These are phyloP conservation scores for Acromyrmex charruanus DNA, from an alignment of 1,140 invertebrate genomes.

Conservation along the genomic window DNA sequence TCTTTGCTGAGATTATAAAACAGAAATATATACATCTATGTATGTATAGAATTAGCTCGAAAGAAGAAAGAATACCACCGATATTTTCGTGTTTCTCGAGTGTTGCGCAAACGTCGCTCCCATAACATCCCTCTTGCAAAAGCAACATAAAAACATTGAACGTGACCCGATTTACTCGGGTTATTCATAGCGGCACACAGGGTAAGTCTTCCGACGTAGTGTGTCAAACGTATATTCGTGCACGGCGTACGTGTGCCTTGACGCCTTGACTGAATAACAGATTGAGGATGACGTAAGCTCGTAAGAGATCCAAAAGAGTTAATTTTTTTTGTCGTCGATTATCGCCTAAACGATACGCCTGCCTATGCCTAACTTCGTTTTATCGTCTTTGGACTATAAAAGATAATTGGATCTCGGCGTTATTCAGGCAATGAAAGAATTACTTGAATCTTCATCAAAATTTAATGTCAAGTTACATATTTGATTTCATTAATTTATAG, in stretches of 20 bases:
- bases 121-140: constrained; percentile 15
- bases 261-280: constrained; percentile 1
- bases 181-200: constrained; percentile 68
- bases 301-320: constrained; percentile 26
- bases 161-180: constrained; percentile 69
- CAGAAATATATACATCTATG: too few relatives aligned
- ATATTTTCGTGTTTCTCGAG: constrained; percentile 27
- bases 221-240: constrained; percentile 3
- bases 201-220: constrained; percentile 6
- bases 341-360: constrained; percentile 38
- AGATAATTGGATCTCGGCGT: constrained; percentile 56
- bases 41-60: background rate
- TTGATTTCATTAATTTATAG: constrained; percentile 48
- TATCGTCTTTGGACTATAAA: constrained; percentile 25
- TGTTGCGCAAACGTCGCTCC: constrained; percentile 44
- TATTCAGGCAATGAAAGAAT: constrained; percentile 14
- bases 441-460: constrained; percentile 13
- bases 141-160: constrained; percentile 71
- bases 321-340: constrained; percentile 4
- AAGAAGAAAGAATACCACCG: background rate
- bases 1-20: background rate
- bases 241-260: background rate
- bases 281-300: constrained; percentile 49
- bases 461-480: background rate
- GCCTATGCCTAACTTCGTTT: background rate